Conservation (phyloP, 2,113 vertebrate genomes). For the Menidia beryllina region DNA sequence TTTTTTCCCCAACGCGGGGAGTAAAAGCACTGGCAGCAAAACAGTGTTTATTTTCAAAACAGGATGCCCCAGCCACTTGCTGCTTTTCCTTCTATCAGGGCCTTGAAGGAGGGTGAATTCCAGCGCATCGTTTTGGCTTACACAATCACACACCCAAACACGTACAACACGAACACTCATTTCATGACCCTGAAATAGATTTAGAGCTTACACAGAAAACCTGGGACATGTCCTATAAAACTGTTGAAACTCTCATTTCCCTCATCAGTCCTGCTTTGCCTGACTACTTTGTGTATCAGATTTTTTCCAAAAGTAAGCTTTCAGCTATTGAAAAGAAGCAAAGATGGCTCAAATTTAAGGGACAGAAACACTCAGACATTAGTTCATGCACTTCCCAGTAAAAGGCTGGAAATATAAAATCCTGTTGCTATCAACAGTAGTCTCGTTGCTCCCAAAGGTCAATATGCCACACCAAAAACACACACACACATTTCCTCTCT, state of each 20-base stretch:
- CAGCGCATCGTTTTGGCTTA: slow-evolving; percentile 48
- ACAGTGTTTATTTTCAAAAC: slow-evolving; percentile 75
- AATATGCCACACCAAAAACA: slow-evolving; percentile 51
- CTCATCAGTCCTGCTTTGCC: background rate
- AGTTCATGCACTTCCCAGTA: slow-evolving; percentile 42
- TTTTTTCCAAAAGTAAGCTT: slow-evolving; percentile 16
- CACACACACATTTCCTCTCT: slow-evolving; percentile 64
- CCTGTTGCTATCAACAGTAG: slow-evolving; percentile 60
- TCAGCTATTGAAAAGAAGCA: slow-evolving; percentile 2
- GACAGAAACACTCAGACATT: slow-evolving; percentile 11
- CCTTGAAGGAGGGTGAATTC: slow-evolving; percentile 62
- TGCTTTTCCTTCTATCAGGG: slow-evolving; percentile 61
- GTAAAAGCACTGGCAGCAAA: slow-evolving; percentile 43
- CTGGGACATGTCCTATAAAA: slow-evolving; percentile 28
- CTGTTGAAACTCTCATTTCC: slow-evolving; percentile 4
- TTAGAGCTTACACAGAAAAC: slow-evolving; percentile 21
- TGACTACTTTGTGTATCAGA: background rate
- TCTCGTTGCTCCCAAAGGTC: slow-evolving; percentile 59
- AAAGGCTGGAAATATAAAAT: slow-evolving; percentile 63
- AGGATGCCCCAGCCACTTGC: slow-evolving; percentile 68
- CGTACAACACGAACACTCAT: slow-evolving; percentile 17
- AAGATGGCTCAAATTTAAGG: slow-evolving; percentile 7
- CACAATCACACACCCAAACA: slow-evolving; percentile 24
- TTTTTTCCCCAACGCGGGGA: slow-evolving; percentile 55
- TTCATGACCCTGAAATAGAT: slow-evolving; percentile 38